These are phyloP conservation scores for Marasmarcha lunaedactyla DNA, from an alignment of 2,888 invertebrate species.

Conservation along the genomic window DNA sequence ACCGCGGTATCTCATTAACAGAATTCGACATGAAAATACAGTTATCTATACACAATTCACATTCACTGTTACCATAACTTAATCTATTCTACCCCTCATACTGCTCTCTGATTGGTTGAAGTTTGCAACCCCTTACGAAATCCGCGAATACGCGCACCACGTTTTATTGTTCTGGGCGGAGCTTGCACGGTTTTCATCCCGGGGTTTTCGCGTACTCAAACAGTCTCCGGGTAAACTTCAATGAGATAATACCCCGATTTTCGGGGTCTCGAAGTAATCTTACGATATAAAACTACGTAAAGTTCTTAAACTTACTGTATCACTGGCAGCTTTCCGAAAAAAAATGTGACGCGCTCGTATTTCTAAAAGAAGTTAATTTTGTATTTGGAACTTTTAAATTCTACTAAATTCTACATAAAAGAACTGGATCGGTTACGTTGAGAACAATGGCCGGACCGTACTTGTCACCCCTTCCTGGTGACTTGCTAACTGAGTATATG, in stretches of 20 bases:
- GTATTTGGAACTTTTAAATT: not conserved
- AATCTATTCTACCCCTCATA: conserved; percentile 51
- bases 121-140: conserved; percentile 46
- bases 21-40: conserved; percentile 30
- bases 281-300: too few relatives aligned
- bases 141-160: conserved; percentile 38
- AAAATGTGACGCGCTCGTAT: not conserved
- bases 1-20: conserved; percentile 36
- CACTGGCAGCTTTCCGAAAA: too few relatives aligned
- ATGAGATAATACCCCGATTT: conserved; percentile 22
- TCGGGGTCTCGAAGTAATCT: conserved; percentile 9
- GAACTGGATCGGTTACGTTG: too few relatives aligned
- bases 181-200: conserved; percentile 50
- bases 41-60: conserved; percentile 49
- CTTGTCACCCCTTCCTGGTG: conserved; percentile 85
- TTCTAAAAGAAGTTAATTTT: not conserved
- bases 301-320: too few relatives aligned
- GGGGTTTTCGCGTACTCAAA: conserved; percentile 43
- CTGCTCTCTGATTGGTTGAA: conserved; percentile 38
- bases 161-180: conserved; percentile 50
- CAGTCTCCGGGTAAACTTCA: conserved; percentile 42
- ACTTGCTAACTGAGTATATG: conserved; percentile 93
- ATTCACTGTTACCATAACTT: conserved; percentile 56
- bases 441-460: conserved; percentile 85
- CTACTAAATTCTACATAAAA: not conserved